Evolutionary conservation across 2,113 vertebrate genomes (phyloP).

Genomic region (Pampusana beccarii): DNA sequence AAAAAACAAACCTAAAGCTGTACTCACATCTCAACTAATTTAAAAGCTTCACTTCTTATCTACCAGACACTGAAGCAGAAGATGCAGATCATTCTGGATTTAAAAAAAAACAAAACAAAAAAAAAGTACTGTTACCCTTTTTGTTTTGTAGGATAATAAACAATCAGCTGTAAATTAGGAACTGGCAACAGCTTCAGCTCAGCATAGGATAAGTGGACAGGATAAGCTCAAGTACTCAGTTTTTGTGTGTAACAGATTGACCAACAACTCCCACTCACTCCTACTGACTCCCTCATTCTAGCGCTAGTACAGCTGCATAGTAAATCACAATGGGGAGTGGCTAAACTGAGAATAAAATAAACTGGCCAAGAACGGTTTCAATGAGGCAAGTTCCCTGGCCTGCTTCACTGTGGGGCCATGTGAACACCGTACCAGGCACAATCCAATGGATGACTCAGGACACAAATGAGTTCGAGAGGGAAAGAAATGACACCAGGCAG

Average conservation of each 20-base stretch:
- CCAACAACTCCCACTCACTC: background rate
- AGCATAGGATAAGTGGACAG: background rate
- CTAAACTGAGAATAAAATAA: background rate
- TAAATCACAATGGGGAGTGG: background rate
- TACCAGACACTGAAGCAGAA: background rate
- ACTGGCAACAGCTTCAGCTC: slow-evolving; percentile 1
- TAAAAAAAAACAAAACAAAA: background rate
- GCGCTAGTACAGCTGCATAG: background rate
- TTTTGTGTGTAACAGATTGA: background rate
- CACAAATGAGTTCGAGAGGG: background rate
- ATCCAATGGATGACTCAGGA: background rate
- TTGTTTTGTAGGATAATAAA: background rate
- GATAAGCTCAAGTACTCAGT: slow-evolving; percentile 21
- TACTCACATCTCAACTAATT: background rate
- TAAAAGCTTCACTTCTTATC: background rate
- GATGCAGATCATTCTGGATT: background rate
- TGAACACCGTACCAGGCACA: background rate
- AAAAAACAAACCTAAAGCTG: background rate
- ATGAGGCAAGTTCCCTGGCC: background rate
- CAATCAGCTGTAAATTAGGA: background rate
- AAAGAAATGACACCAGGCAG: background rate
- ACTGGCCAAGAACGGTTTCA: background rate
- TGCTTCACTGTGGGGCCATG: background rate
- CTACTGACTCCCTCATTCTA: background rate
- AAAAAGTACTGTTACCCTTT: background rate